These are phyloP conservation scores for Scaptomyza polygonia DNA, from an alignment of 2,888 invertebrate species.

Conservation along the genomic window DNA sequence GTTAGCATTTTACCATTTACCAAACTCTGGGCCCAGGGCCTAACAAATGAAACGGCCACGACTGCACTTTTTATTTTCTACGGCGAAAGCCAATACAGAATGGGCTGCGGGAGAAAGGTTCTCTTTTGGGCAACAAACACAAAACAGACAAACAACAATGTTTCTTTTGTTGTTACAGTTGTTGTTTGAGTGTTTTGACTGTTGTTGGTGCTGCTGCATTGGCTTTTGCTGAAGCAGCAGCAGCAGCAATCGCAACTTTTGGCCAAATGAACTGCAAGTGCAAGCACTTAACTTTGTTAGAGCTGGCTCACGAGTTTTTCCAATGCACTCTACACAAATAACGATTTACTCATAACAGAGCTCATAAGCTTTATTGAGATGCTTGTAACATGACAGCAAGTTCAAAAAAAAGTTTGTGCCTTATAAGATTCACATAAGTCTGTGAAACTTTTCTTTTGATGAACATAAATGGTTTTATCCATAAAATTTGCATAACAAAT, in stretches of 20 bases:
- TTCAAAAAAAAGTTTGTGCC: too few relatives aligned
- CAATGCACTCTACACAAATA: conserved; percentile 23
- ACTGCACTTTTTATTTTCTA: conserved; percentile 44
- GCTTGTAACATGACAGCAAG: not conserved
- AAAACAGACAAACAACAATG: conserved; percentile 30
- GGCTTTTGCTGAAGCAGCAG: conserved; percentile 38
- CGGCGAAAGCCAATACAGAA: conserved; percentile 4
- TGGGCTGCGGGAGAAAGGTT: conserved; percentile 63
- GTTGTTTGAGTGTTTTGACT: conserved; percentile 47
- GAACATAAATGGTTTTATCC: too few relatives aligned
- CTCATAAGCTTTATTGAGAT: conserved; percentile 9
- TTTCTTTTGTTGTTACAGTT: conserved; percentile 27
- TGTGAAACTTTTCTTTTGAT: too few relatives aligned
- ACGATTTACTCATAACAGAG: conserved; percentile 3
- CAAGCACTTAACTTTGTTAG: conserved; percentile 57
- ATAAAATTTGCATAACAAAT: too few relatives aligned
- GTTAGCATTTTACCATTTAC: conserved; percentile 23
- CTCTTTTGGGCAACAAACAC: conserved; percentile 39
- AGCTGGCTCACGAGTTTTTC: conserved; percentile 64
- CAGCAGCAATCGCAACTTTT: conserved; percentile 59
- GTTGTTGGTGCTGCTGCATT: conserved; percentile 26
- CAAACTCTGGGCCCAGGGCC: conserved; percentile 39
- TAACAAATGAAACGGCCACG: conserved; percentile 20
- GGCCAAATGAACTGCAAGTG: conserved; percentile 78
- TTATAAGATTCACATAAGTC: too few relatives aligned